Evolutionary conservation across 2,113 vertebrate genomes (phyloP), one percentile per base, ranked within the genome.

Genomic region (Tinamus guttatus): DNA sequence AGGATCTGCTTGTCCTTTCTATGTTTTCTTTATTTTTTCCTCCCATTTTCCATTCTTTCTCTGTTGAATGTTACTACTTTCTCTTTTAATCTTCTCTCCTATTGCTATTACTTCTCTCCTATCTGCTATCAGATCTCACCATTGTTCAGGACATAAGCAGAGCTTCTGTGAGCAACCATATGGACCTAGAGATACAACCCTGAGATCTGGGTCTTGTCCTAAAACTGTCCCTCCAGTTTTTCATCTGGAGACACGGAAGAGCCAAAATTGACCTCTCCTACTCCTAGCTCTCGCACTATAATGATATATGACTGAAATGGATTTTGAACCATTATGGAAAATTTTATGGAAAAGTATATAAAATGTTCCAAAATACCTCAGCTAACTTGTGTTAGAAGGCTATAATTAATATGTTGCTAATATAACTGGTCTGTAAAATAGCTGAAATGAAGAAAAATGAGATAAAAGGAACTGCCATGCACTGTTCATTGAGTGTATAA

Each of bases 381-480:
- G 7, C 19, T 30, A 15, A 41, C 11, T 89, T 90, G 32, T 43
- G 22, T 90, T 74, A 47, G 43, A 81, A 78, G 32, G 14, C 28
- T 83, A 27, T 3, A 2, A 69, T 69, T 62, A 65, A 34, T 32
- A 34, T 20, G 7, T 36, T 76, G 18, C 85, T 82, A 82, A 51
- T 41, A 69, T 16, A 92, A 5, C 32, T 82, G 63, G 9, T 27
- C 63, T 19, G 22, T 81, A n/a, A 54, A 84, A 41, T 8, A 40
- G 32, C 13, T 76, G 47, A 79, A 89, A 64, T 56, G 27, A 64
- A 52, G 69, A 59, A 77, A 92, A 56, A 68, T 73, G 49, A 84
- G 4, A 30, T 12, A 9, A 30, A 75, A 59, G 36, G n/a, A 78
- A 68, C 43, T 7, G 27, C 25, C 21, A 20, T 14, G 20, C 54